Conservation (phyloP, 2,888 invertebrate species). For the Heliconius hortense region DNA sequence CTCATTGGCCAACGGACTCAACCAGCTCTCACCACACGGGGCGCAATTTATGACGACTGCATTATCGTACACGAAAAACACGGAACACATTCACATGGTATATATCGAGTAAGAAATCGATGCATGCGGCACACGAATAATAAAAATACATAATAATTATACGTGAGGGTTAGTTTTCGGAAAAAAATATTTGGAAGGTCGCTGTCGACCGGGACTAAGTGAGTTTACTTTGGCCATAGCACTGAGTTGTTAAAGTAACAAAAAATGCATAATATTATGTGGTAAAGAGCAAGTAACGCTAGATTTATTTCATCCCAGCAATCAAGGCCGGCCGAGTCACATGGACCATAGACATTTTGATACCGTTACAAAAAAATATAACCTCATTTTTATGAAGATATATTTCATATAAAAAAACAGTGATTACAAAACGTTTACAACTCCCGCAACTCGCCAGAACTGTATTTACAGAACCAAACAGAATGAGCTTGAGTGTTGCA, state of each 20-base stretch:
- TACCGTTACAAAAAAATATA: constrained; percentile 18
- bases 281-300: constrained; percentile 45
- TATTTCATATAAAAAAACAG: neutral
- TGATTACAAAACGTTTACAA: constrained; percentile 30
- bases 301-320: constrained; percentile 51
- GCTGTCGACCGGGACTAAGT: constrained; percentile 56
- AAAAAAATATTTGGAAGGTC: constrained; percentile 69
- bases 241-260: constrained; percentile 41
- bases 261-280: constrained; percentile 41
- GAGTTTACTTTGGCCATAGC: constrained; percentile 46
- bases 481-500: constrained; percentile 60
- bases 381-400: neutral
- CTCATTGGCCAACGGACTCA: constrained; percentile 47
- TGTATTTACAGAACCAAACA: constrained; percentile 61
- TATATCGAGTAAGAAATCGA: constrained; percentile 56
- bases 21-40: constrained; percentile 49
- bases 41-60: constrained; percentile 47
- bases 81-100: constrained; percentile 69
- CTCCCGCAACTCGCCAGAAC: constrained; percentile 46
- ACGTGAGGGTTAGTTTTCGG: constrained; percentile 57
- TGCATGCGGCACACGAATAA: constrained; percentile 67
- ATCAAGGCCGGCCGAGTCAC: constrained; percentile 41
- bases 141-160: constrained; percentile 53
- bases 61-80: constrained; percentile 59
- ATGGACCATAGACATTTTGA: constrained; percentile 31